Evolutionary conservation across 2,797 vertebrate species (phyloP).

Genomic region (Bradypodion ventrale): DNA sequence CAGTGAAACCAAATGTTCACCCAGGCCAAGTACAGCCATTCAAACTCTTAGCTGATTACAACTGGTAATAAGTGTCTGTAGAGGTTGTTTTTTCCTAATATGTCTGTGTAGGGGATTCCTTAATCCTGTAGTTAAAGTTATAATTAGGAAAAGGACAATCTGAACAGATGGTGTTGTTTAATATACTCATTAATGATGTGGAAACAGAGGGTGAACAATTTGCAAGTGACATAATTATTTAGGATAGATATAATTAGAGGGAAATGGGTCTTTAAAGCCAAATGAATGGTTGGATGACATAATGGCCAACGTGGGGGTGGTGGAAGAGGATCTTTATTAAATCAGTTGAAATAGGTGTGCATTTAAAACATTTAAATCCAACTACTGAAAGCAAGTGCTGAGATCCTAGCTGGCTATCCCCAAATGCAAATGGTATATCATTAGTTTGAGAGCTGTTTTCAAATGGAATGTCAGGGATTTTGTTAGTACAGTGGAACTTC

Average conservation of each 20-base stretch:
- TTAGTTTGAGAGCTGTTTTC: not conserved
- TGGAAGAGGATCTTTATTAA: not conserved
- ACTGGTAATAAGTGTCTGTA: slow-evolving; percentile 29
- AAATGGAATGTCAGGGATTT: not conserved
- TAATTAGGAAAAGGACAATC: slow-evolving; percentile 48
- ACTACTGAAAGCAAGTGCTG: not conserved
- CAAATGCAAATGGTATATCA: not conserved
- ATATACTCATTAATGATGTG: slow-evolving; percentile 46
- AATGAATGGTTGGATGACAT: slow-evolving; percentile 35
- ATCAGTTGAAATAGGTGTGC: slow-evolving; percentile 3
- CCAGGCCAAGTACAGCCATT: slow-evolving; percentile 10
- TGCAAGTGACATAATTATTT: slow-evolving; percentile 49
- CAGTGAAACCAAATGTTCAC: slow-evolving; percentile 16
- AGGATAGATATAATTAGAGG: slow-evolving; percentile 45
- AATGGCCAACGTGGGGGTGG: slow-evolving; percentile 2
- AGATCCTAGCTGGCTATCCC: not conserved
- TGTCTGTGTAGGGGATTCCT: slow-evolving; percentile 27
- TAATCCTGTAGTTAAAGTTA: slow-evolving; percentile 41
- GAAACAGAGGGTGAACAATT: slow-evolving; percentile 49
- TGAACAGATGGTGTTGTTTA: slow-evolving; percentile 47
- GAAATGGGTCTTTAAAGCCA: slow-evolving; percentile 39
- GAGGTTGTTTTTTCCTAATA: slow-evolving; percentile 26
- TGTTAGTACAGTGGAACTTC: no score
- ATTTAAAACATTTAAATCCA: slow-evolving; percentile 26
- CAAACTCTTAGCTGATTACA: slow-evolving; percentile 7